These are phyloP conservation scores for Lacerta bilineata DNA, from an alignment of 2,797 vertebrate species.

Conservation along the genomic window DNA sequence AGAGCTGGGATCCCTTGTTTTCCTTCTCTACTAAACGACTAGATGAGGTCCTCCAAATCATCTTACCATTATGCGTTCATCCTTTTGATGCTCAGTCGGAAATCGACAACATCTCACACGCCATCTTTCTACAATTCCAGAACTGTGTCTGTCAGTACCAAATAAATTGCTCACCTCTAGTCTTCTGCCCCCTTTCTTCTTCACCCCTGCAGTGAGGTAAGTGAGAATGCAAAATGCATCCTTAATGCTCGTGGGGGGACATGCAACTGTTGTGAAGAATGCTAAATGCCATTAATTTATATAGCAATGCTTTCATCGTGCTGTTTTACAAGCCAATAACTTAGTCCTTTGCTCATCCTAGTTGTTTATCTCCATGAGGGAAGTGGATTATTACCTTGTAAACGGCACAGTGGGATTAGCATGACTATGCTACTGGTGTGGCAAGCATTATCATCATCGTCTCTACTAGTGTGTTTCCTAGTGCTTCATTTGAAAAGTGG, in stretches of 20 bases:
- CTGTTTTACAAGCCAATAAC: conserved; percentile 73
- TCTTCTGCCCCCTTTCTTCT: not conserved
- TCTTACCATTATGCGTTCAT: conserved; percentile 42
- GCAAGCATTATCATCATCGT: conserved; percentile 18
- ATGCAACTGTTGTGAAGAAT: conserved; percentile 53
- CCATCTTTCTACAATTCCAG: not conserved
- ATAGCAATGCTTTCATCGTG: conserved; percentile 65
- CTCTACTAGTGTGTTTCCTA: conserved; percentile 27
- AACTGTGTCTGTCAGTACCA: not conserved
- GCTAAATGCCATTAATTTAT: conserved; percentile 76
- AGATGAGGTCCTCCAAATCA: conserved; percentile 43
- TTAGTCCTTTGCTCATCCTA: conserved; percentile 58
- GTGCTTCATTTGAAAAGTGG: not conserved
- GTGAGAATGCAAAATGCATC: conserved; percentile 61
- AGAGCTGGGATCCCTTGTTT: not conserved
- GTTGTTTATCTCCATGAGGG: conserved; percentile 69
- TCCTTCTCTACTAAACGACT: not conserved
- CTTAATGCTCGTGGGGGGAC: conserved; percentile 66
- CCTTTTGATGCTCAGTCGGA: conserved; percentile 19
- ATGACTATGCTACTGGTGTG: conserved; percentile 45
- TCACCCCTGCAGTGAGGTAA: not conserved
- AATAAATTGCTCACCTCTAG: conserved; percentile 10
- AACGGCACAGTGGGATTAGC: conserved; percentile 54
- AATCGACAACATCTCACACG: not conserved
- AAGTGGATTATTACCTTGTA: conserved; percentile 71